phyloP scores from a whole-genome alignment of 2,113 vertebrate genomes.

The Petaurus breviceps region DNA sequence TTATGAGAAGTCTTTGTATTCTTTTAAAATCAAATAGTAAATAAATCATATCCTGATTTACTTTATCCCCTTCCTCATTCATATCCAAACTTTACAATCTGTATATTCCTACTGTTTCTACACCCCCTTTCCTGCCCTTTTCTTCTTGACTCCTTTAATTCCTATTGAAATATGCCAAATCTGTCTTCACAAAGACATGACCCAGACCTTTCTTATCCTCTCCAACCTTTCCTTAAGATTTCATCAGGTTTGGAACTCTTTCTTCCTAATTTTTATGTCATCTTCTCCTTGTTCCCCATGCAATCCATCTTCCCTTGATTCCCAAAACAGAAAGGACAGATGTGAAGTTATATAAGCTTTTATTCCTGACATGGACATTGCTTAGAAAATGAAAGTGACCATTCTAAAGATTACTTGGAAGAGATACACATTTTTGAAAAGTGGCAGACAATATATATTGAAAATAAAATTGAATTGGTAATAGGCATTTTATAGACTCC shows the following conservation, averaged over 20 bases:
- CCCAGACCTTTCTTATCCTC: neutral
- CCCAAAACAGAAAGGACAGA: neutral
- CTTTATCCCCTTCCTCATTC: neutral
- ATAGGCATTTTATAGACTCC: constrained; percentile 4
- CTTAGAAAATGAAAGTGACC: constrained; percentile 43
- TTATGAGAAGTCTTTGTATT: neutral
- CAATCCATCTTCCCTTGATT: neutral
- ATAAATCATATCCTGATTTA: neutral
- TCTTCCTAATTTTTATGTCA: neutral
- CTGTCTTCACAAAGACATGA: neutral
- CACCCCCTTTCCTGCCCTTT: neutral
- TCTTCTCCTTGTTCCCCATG: neutral
- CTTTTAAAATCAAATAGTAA: neutral
- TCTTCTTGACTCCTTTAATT: neutral
- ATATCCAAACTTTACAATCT: neutral
- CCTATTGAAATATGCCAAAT: neutral
- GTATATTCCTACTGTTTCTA: neutral
- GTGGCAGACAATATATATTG: neutral
- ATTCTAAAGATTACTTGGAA: neutral
- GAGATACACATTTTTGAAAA: neutral
- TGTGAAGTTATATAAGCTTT: neutral
- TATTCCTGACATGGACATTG: neutral
- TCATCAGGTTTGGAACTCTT: neutral
- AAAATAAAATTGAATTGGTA: constrained; percentile 32
- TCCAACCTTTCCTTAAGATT: constrained; percentile 15